Percentiles rank a stretch among this genome's conserved stretches.
Evolutionary conservation across 2,888 invertebrate species (phyloP).

Genomic region (Macrostomum cliftonense): DNA sequence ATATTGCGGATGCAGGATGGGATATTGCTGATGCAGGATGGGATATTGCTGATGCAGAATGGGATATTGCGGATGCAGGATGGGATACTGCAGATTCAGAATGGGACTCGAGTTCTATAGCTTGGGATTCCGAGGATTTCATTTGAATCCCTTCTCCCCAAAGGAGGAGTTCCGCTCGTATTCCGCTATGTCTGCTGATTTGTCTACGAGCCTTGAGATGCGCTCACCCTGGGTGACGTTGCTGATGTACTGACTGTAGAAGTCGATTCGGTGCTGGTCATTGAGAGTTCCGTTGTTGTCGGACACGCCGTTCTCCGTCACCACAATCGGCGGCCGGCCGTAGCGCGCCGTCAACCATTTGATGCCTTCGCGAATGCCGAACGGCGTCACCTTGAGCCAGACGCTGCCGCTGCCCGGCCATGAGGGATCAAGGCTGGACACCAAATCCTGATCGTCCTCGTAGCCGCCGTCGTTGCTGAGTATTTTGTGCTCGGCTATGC

Average conservation of each 20-base stretch:
- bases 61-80: too few species aligned
- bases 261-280: conserved; percentile 23
- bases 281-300: conserved; percentile 20
- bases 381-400: conserved; percentile 23
- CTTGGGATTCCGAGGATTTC: too few species aligned
- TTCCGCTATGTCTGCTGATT: too few species aligned
- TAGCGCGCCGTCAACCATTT: conserved; percentile 23
- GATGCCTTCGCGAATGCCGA: conserved; percentile 21
- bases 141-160: too few species aligned
- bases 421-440: conserved; percentile 7
- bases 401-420: conserved; percentile 12
- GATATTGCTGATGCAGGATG: too few species aligned
- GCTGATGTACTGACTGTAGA: conserved; percentile 23
- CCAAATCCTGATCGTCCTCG: conserved; percentile 11
- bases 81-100: too few species aligned
- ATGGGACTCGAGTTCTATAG: too few species aligned
- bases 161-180: too few species aligned
- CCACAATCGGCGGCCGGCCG: conserved; percentile 19
- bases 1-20: too few species aligned
- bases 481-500: conserved; percentile 12
- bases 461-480: neutral
- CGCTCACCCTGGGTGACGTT: conserved; percentile 29
- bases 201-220: too few species aligned
- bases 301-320: conserved; percentile 30
- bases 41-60: too few species aligned